A percentile compares a stretch with the other conserved stretches of the same genome.
phyloP scores from a whole-genome alignment of 2,888 invertebrate species.

The Rotaria sp. region DNA sequence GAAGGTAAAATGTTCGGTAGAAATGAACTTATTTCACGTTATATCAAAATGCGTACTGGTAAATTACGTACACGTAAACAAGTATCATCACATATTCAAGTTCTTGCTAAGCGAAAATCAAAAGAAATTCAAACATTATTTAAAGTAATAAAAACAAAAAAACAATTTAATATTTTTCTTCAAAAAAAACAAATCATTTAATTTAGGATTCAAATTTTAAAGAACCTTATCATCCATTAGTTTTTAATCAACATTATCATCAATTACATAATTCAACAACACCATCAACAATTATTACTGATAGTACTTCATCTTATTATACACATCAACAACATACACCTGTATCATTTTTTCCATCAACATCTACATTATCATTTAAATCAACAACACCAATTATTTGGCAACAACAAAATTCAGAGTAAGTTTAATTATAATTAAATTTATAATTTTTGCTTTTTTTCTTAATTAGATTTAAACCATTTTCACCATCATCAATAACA shows the following conservation, averaged over 20 bases:
- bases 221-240: not conserved
- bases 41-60: slow-evolving; percentile 97
- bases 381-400: not conserved
- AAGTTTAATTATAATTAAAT: not conserved
- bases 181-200: not conserved
- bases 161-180: not conserved
- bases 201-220: not conserved
- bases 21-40: slow-evolving; percentile 98
- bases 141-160: not conserved
- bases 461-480: not conserved
- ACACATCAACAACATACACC: not conserved
- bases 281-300: not conserved
- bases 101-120: slow-evolving; percentile 91
- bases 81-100: slow-evolving; percentile 99
- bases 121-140: slow-evolving; percentile 64
- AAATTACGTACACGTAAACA: slow-evolving; percentile 99
- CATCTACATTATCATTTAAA: not conserved
- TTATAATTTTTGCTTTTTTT: too few relatives aligned
- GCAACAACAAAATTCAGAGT: not conserved
- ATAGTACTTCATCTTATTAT: not conserved
- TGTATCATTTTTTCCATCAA: not conserved
- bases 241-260: not conserved
- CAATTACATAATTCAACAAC: too few relatives aligned
- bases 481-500: not conserved
- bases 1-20: slow-evolving; percentile 99